Conservation (phyloP, 2,888 invertebrate species). For the Thysanoteuthis rhombus region DNA sequence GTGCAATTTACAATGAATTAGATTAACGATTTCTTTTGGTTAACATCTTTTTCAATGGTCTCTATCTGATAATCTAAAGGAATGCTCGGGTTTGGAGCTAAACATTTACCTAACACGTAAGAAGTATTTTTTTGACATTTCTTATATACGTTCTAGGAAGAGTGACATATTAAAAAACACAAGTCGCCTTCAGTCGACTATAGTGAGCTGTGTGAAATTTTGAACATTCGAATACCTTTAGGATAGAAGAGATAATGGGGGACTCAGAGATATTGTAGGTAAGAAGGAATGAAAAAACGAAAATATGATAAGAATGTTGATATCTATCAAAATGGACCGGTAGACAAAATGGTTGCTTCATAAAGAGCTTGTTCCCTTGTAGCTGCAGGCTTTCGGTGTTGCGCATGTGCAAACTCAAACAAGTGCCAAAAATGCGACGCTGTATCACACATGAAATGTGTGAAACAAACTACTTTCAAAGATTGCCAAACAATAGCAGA, state of each 20-base stretch:
- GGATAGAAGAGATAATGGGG: background rate
- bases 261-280: background rate
- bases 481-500: background rate
- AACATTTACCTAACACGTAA: background rate
- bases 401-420: conserved; percentile 12
- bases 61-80: background rate
- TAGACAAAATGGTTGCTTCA: background rate
- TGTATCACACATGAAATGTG: background rate
- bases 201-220: background rate
- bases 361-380: background rate
- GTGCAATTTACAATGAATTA: background rate
- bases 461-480: background rate
- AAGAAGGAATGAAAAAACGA: background rate
- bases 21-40: background rate
- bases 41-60: background rate
- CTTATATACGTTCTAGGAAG: background rate
- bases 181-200: background rate
- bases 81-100: background rate
- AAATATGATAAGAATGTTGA: background rate
- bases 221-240: background rate
- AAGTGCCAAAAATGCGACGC: background rate
- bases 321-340: background rate
- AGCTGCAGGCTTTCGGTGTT: background rate
- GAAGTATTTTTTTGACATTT: background rate
- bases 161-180: background rate